Conservation (phyloP, 1,140 invertebrate genomes). For the Macrobrachium nipponense region DNA sequence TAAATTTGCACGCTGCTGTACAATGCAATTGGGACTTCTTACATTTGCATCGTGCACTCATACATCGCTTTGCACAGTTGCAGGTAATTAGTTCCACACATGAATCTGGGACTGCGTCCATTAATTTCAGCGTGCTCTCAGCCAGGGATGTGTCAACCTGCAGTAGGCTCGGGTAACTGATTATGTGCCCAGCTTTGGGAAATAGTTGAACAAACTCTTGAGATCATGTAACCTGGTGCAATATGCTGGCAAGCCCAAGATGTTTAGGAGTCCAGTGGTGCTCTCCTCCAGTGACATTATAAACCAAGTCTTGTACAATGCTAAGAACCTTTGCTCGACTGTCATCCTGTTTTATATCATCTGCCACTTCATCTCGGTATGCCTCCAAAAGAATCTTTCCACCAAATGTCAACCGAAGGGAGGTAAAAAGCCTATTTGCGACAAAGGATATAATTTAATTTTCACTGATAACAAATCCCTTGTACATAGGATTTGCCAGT, state of each 20-base stretch:
- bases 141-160: slow-evolving; percentile 21
- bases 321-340: slow-evolving; percentile 22
- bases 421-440: slow-evolving; percentile 20
- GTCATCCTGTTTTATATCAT: neutral
- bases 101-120: too few relatives aligned
- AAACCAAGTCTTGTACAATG: too few relatives aligned
- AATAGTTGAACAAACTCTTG: neutral
- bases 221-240: neutral
- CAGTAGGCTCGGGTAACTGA: slow-evolving; percentile 3
- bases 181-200: slow-evolving; percentile 19
- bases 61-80: too few relatives aligned
- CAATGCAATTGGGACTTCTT: too few relatives aligned
- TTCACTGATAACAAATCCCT: slow-evolving; percentile 32
- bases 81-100: too few relatives aligned
- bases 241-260: slow-evolving; percentile 12
- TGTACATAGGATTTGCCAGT: slow-evolving; percentile 30
- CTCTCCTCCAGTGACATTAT: too few relatives aligned
- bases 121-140: too few relatives aligned
- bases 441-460: slow-evolving; percentile 23
- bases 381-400: slow-evolving; percentile 16
- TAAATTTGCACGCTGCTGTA: too few relatives aligned
- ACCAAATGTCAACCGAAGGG: slow-evolving; percentile 34
- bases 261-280: slow-evolving; percentile 23
- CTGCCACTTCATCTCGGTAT: neutral
- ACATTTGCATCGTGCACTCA: too few relatives aligned